These are phyloP conservation scores for Chrysolina haemoptera DNA, from an alignment of 2,888 invertebrate species.

Conservation along the genomic window DNA sequence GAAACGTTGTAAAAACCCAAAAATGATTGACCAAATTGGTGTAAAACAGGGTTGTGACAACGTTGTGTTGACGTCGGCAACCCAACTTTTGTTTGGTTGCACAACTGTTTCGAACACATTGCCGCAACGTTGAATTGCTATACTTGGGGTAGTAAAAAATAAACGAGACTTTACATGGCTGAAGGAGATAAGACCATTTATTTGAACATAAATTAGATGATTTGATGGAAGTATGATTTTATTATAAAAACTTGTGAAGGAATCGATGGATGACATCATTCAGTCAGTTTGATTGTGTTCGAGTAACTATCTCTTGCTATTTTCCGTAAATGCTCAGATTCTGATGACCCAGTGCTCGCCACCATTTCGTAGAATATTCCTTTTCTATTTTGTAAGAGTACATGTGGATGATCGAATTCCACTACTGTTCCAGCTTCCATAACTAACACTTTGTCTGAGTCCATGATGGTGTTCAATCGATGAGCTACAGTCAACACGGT, in stretches of 20 bases:
- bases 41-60: no score
- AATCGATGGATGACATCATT: not conserved
- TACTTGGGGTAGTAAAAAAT: no score
- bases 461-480: conserved; percentile 89
- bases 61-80: no score
- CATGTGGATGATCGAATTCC: conserved; percentile 84
- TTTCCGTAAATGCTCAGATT: conserved; percentile 45
- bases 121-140: no score
- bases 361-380: conserved; percentile 78
- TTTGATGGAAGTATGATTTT: not conserved
- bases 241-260: not conserved
- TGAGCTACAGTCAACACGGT: conserved; percentile 94
- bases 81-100: no score
- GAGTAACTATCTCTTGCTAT: conserved; percentile 49
- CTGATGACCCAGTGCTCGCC: conserved; percentile 62
- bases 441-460: conserved; percentile 85
- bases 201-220: not conserved
- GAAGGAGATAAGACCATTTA: not conserved
- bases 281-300: not conserved
- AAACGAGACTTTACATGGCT: no score
- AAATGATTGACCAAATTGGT: no score
- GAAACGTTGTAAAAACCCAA: no score
- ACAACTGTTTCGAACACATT: no score
- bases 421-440: conserved; percentile 83
- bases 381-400: conserved; percentile 73